Percentiles rank a stretch among this genome's conserved stretches.
Evolutionary conservation across 2,888 invertebrate species (phyloP).

Genomic region (Lasioglossum vierecki): DNA sequence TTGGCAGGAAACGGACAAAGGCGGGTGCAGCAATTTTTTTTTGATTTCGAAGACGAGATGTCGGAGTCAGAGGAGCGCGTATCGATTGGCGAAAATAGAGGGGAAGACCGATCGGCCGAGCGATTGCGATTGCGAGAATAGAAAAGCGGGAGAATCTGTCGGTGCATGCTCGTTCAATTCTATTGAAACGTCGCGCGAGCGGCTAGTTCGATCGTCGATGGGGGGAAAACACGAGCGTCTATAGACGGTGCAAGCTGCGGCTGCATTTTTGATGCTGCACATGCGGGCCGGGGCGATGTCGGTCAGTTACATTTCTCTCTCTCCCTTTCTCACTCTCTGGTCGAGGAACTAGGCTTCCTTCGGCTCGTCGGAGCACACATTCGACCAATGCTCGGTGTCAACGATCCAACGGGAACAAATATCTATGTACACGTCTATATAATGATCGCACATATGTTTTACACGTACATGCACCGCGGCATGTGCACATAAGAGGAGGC

Average conservation of each 20-base stretch:
- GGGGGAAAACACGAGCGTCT: constrained; percentile 21
- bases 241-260: constrained; percentile 46
- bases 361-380: constrained; percentile 25
- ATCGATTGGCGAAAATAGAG: background rate
- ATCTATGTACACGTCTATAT: background rate
- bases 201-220: constrained; percentile 48
- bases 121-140: background rate
- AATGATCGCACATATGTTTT: background rate
- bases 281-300: constrained; percentile 56
- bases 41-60: background rate
- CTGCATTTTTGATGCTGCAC: constrained; percentile 67
- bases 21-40: background rate
- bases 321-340: constrained; percentile 24
- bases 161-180: constrained; percentile 12
- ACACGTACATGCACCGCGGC: background rate
- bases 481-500: background rate
- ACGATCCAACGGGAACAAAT: constrained; percentile 21
- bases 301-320: constrained; percentile 60
- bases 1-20: background rate
- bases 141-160: constrained; percentile 9
- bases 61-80: background rate
- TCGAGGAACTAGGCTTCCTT: constrained; percentile 43
- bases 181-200: constrained; percentile 13
- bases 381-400: constrained; percentile 32
- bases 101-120: background rate